Evolutionary conservation across 2,888 invertebrate genomes (phyloP).

Genomic region (Metellina segmentata): DNA sequence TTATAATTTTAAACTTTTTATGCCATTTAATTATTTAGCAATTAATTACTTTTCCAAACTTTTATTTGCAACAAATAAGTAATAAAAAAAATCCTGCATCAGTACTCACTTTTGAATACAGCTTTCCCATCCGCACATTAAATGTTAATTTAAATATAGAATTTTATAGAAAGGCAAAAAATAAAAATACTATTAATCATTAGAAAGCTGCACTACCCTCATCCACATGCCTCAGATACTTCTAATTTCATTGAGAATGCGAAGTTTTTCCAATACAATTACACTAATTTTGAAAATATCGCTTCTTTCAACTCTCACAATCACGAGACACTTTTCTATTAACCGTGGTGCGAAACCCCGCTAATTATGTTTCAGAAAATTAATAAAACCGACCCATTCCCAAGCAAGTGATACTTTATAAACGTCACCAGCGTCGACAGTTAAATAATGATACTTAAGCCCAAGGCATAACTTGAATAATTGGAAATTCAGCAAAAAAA

Average conservation of each 20-base stretch:
- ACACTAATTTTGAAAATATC: neutral
- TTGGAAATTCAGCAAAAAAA: constrained; percentile 31
- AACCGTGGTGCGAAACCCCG: neutral
- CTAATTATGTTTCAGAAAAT: constrained; percentile 26
- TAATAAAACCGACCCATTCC: neutral
- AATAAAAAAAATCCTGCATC: no score
- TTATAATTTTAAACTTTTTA: no score
- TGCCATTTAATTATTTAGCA: no score
- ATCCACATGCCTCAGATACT: no score
- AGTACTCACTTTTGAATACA: no score
- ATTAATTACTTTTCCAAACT: no score
- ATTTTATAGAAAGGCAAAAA: no score
- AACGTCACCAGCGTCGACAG: constrained; percentile 29
- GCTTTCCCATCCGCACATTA: no score
- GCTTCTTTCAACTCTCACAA: neutral
- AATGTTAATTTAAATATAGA: no score
- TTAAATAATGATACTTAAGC: constrained; percentile 30
- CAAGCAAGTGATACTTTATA: constrained; percentile 22
- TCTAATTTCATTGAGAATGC: neutral
- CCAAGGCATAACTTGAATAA: constrained; percentile 31
- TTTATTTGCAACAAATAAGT: no score
- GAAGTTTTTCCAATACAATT: neutral
- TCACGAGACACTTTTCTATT: neutral
- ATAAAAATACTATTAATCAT: no score
- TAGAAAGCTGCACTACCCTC: no score